A percentile compares a stretch with the other conserved stretches of the same genome.
Conservation (phyloP, 2,113 vertebrate species). For the Proterorhinus semilunaris region DNA sequence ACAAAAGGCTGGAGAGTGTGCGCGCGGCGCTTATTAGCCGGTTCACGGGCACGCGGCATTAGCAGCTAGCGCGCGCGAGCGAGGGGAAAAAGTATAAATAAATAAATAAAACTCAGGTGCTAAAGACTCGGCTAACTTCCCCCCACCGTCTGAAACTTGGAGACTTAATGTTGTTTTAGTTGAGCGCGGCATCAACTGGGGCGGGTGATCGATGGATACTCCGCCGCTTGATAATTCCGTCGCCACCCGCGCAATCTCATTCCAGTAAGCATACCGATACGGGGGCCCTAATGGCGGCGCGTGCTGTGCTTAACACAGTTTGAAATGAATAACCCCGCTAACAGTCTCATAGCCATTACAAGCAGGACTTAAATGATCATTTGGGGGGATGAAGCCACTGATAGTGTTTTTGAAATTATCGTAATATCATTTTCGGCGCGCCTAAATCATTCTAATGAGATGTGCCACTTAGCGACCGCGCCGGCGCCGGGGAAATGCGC, state of each 20-base stretch:
- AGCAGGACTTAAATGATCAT: slow-evolving; percentile 68
- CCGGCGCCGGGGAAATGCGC: slow-evolving; percentile 40
- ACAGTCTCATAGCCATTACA: slow-evolving; percentile 69
- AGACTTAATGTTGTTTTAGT: slow-evolving; percentile 19
- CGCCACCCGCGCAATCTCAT: slow-evolving; percentile 59
- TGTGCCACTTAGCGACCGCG: slow-evolving; percentile 52
- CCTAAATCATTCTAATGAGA: slow-evolving; percentile 71
- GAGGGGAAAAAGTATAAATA: not conserved
- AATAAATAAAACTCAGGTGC: slow-evolving; percentile 24
- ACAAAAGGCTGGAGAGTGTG: slow-evolving; percentile 40
- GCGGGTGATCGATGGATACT: slow-evolving; percentile 44
- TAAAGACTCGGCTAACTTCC: slow-evolving; percentile 26
- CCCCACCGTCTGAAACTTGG: slow-evolving; percentile 32
- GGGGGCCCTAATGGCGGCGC: slow-evolving; percentile 62
- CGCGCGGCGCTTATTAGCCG: slow-evolving; percentile 40
- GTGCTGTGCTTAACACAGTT: slow-evolving; percentile 77
- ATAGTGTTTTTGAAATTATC: slow-evolving; percentile 57
- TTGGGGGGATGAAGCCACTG: slow-evolving; percentile 60
- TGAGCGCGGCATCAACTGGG: slow-evolving; percentile 16
- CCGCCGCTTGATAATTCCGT: slow-evolving; percentile 48
- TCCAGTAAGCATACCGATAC: slow-evolving; percentile 49
- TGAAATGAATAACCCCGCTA: slow-evolving; percentile 73
- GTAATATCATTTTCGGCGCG: slow-evolving; percentile 63
- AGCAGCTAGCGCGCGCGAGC: slow-evolving; percentile 10
- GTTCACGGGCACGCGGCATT: slow-evolving; percentile 1